Evolutionary conservation across 2,888 invertebrate species (phyloP).

Genomic region (Cryptophagus acutangulus): DNA sequence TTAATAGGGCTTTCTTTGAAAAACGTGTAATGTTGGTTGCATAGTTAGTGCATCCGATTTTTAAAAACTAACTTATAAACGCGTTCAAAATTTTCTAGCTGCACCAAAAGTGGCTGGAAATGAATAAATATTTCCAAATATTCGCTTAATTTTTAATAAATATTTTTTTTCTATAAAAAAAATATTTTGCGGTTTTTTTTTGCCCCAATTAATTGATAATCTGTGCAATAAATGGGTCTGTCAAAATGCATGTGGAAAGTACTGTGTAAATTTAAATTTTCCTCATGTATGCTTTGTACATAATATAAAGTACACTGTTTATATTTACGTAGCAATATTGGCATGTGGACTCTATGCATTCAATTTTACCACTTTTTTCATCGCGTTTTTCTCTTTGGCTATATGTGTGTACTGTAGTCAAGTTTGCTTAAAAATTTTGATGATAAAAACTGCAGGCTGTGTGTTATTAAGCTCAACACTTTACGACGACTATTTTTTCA

Average conservation of each 20-base stretch:
- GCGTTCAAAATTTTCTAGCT: too few species aligned
- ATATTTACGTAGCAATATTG: conserved; percentile 45
- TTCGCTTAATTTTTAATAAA: too few species aligned
- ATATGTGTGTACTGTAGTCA: conserved; percentile 2
- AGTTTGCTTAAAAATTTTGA: conserved; percentile 27
- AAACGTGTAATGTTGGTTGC: too few species aligned
- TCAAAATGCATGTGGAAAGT: conserved; percentile 30
- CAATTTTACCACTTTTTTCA: conserved; percentile 39
- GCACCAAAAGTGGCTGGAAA: too few species aligned
- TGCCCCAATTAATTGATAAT: conserved; percentile 35
- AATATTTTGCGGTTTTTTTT: too few species aligned
- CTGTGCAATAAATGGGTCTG: conserved; percentile 35
- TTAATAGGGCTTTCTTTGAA: too few species aligned
- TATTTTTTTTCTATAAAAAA: too few species aligned
- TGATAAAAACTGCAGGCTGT: conserved; percentile 47
- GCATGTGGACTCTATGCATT: conserved; percentile 41
- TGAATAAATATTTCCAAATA: too few species aligned
- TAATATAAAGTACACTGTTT: conserved; percentile 45
- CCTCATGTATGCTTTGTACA: conserved; percentile 43
- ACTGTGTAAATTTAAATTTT: conserved; percentile 42
- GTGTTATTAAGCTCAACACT: conserved; percentile 35
- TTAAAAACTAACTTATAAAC: too few species aligned
- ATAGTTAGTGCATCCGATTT: too few species aligned
- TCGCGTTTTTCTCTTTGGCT: conserved; percentile 28
- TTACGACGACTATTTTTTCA: too few species aligned